Evolutionary conservation across 2,797 vertebrate species (phyloP).

Genomic region (Philypnodon macrostomus): DNA sequence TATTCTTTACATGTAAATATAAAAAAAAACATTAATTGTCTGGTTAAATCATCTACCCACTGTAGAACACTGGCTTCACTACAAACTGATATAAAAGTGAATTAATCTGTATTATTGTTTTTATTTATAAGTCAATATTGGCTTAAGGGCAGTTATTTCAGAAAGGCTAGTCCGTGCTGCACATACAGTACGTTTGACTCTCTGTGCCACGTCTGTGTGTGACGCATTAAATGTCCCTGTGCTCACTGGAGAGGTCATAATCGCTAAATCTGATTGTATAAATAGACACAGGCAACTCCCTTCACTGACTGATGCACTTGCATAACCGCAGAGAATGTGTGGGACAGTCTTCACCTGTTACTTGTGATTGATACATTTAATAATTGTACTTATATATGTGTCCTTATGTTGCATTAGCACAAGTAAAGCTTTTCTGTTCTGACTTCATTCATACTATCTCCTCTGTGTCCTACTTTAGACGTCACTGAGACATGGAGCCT

Average conservation of each 20-base stretch:
- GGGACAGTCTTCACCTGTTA: conserved; percentile 8
- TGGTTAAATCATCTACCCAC: too few relatives aligned
- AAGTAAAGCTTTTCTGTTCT: not conserved
- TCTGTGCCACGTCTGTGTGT: not conserved
- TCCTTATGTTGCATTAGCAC: too few relatives aligned
- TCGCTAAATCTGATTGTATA: conserved; percentile 59
- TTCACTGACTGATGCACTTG: conserved; percentile 33
- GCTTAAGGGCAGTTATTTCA: too few relatives aligned
- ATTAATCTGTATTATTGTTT: too few relatives aligned
- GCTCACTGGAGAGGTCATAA: conserved; percentile 41
- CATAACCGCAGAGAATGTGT: conserved; percentile 14
- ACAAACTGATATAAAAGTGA: too few relatives aligned
- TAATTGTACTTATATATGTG: not conserved
- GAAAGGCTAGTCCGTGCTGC: too few relatives aligned
- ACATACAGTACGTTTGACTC: not conserved
- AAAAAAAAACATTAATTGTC: too few relatives aligned
- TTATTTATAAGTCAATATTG: too few relatives aligned
- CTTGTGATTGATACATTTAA: not conserved
- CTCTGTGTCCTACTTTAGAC: not conserved
- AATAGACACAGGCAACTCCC: conserved; percentile 45
- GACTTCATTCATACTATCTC: too few relatives aligned
- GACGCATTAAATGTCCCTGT: conserved; percentile 49
- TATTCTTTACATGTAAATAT: too few relatives aligned
- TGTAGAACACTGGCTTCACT: too few relatives aligned
- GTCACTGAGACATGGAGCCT: conserved; percentile 9